Evolutionary conservation across 2,797 vertebrate species (phyloP).

Genomic region (Botia almorhae): DNA sequence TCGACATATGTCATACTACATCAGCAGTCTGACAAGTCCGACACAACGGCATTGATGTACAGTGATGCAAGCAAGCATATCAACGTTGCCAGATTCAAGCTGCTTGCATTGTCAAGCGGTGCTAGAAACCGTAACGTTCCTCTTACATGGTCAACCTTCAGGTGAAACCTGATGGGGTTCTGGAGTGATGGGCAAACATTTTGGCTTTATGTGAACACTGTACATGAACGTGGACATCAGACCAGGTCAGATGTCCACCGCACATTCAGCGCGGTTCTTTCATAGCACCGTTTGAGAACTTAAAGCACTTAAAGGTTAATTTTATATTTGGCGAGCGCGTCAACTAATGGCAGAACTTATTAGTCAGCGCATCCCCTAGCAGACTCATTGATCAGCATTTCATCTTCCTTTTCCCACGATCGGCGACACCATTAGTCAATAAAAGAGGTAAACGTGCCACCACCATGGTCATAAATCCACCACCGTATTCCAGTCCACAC

Average conservation of each 20-base stretch:
- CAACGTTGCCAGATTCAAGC: background rate
- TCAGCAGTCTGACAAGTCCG: background rate
- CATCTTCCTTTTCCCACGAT: constrained; percentile 15
- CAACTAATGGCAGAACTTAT: background rate
- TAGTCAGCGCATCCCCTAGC: background rate
- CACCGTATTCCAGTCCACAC: constrained; percentile 43
- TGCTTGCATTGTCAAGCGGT: background rate
- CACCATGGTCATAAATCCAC: constrained; percentile 52
- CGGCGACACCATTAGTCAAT: constrained; percentile 8
- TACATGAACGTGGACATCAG: background rate
- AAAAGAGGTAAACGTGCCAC: constrained; percentile 25
- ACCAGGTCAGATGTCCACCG: background rate
- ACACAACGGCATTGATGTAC: background rate
- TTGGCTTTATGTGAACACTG: background rate
- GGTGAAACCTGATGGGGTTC: background rate
- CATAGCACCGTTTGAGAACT: background rate
- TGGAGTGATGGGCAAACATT: background rate
- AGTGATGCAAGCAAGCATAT: background rate
- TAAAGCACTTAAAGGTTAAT: background rate
- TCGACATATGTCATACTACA: background rate
- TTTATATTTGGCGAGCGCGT: background rate
- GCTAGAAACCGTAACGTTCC: background rate
- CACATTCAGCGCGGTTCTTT: background rate
- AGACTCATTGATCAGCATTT: background rate
- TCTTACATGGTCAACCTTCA: background rate